Conservation (phyloP, 2,888 invertebrate genomes). For the Apamea crenata region DNA sequence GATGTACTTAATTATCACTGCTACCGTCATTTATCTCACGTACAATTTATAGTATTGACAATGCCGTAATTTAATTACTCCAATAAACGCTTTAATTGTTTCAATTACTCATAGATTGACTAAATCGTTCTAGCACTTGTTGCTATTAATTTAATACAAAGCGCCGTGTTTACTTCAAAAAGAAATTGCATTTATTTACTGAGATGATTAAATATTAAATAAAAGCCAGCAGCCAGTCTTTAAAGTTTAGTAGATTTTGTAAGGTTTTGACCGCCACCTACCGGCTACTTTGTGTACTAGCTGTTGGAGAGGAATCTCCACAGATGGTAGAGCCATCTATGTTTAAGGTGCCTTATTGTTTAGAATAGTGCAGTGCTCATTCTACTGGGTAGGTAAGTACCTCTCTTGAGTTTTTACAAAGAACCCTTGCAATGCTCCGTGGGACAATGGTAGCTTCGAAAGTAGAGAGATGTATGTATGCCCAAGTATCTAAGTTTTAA, state of each 20-base stretch:
- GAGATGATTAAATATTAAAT: not conserved
- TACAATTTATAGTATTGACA: constrained; percentile 18
- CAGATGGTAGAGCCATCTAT: constrained; percentile 54
- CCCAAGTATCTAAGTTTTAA: not conserved
- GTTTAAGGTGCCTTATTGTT: constrained; percentile 12
- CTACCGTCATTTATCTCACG: not conserved
- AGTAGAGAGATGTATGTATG: constrained; percentile 1
- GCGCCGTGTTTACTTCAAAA: not conserved
- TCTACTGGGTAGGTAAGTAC: not conserved
- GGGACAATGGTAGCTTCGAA: not conserved
- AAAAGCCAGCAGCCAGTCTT: not conserved
- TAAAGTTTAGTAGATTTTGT: constrained; percentile 1
- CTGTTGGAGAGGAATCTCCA: not conserved
- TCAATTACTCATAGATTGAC: constrained; percentile 39
- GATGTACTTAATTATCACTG: not conserved
- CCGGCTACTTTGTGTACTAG: constrained; percentile 23
- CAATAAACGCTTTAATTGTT: constrained; percentile 37
- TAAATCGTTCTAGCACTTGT: not conserved
- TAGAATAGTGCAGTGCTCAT: not conserved
- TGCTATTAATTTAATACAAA: not conserved
- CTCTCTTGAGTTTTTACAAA: not conserved
- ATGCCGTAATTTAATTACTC: constrained; percentile 40
- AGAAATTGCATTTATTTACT: not conserved
- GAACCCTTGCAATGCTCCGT: not conserved
- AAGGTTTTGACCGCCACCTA: constrained; percentile 63